Conservation (phyloP, 92 coral and sea anemone species). For the Paramuricea clavata region DNA sequence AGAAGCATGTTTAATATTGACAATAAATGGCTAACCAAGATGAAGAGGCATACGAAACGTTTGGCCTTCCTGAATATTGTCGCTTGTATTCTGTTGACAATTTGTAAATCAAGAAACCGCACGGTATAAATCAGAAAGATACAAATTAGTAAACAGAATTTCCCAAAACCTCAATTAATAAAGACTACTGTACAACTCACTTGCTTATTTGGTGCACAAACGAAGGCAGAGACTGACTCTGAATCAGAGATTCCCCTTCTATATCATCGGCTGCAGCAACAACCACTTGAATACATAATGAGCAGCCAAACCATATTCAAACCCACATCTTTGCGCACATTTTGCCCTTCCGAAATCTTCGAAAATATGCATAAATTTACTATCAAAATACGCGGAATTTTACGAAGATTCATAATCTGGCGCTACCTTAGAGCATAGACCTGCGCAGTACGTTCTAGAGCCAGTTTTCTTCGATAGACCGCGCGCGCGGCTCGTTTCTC, state of each 20-base stretch:
- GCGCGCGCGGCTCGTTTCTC: not conserved
- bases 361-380: conserved; percentile 8
- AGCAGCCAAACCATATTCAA: not conserved
- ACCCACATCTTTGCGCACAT: conserved; percentile 11
- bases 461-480: conserved; percentile 5
- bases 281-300: conserved; percentile 13
- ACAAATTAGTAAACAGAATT: not conserved
- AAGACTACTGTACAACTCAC: not conserved
- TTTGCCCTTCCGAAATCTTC: conserved; percentile 31
- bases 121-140: not conserved
- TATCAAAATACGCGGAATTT: conserved; percentile 33
- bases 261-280: not conserved
- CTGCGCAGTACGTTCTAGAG: conserved; percentile 20
- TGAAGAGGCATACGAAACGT: too few species aligned
- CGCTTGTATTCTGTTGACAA: conserved; percentile 12
- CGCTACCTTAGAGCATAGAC: not conserved
- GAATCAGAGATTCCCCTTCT: not conserved
- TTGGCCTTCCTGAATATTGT: conserved; percentile 35
- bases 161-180: not conserved
- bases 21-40: conserved; percentile 45
- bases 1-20: conserved; percentile 54
- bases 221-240: not conserved
- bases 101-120: conserved; percentile 26
- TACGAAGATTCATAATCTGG: conserved; percentile 25
- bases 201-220: not conserved